phyloP scores from a whole-genome alignment of 2,797 vertebrate genomes.

The Dryobates pubescens region DNA sequence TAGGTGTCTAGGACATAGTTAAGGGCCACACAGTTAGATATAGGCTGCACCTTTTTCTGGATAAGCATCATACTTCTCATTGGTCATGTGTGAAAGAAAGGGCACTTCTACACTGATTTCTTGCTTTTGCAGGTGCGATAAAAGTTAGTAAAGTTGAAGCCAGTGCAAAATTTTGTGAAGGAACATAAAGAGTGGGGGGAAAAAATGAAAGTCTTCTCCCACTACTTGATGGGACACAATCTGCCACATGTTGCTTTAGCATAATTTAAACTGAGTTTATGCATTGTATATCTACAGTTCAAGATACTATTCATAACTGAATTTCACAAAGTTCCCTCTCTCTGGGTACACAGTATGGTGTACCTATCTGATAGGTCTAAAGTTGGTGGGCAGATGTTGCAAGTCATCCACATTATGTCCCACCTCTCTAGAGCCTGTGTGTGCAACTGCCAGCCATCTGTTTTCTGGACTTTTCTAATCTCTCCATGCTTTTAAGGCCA shows the following conservation, averaged over 20 bases:
- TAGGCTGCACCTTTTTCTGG: background rate
- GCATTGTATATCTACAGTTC: background rate
- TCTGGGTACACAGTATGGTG: background rate
- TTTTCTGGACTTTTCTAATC: slow-evolving; percentile 47
- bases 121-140: background rate
- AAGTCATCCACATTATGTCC: slow-evolving; percentile 25
- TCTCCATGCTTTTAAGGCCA: slow-evolving; percentile 53
- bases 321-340: background rate
- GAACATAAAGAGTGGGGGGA: background rate
- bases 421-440: slow-evolving; percentile 43
- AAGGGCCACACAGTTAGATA: background rate
- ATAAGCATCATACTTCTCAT: background rate
- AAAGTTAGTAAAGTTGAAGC: background rate
- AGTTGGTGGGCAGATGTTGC: slow-evolving; percentile 53
- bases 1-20: background rate
- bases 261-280: background rate
- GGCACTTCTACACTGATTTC: background rate
- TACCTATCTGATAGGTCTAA: slow-evolving; percentile 1
- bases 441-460: slow-evolving; percentile 52
- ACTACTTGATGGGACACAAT: background rate
- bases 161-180: background rate
- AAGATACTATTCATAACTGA: background rate
- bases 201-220: background rate
- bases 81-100: background rate
- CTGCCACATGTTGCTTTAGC: background rate